Base-by-base conservation (phyloP, 2,888 invertebrate species). In the Netelia inedita region DNA sequence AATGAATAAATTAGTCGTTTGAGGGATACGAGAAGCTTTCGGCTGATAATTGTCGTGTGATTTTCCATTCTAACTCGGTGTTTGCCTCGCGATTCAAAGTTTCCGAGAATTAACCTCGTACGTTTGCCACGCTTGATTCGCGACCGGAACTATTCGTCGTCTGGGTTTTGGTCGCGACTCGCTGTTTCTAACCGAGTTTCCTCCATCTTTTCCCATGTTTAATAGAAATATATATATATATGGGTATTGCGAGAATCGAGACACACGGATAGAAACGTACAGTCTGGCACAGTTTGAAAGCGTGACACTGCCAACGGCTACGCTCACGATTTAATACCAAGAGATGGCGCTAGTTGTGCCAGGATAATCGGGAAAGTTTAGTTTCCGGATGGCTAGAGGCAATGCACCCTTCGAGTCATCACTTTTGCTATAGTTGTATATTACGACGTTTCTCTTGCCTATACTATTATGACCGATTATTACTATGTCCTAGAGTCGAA, bases 341-440 rank as follows among this genome's bases (percentile, higher is more conserved):
- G 16, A 16, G 57, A 19, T n/a, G 78, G 53, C 59, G 63, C 46
- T 69, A 23, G 55, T 57, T 35, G 55, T 35, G 66, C 73, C 59
- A 28, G 57, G 86, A 85, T 88, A 90, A 89, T 88, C 86, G 88
- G 79, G 78, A 89, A 90, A 89, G 87, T 90, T 89, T 85, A 75
- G 76, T 83, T 87, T 81, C 80, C 80, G 75, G 63, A 63, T 84
- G 66, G 82, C 82, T 79, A 46, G 66, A 86, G 79, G 84, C 86
- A 79, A 84, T 86, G 84, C 86, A 82, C 84, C 28, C 75, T 75
- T 68, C 71, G 72, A 72, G 75, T 79, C 76, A 73, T 68, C 81
- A 81, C 76, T 84, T 81, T 84, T 78, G 61, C 28, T 72, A 73
- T 69, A 73, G 69, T 78, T 46, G 61, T 78, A 63, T 8, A 63